These are phyloP conservation scores for Limenitis camilla DNA, from an alignment of 2,888 invertebrate species.

Conservation along the genomic window DNA sequence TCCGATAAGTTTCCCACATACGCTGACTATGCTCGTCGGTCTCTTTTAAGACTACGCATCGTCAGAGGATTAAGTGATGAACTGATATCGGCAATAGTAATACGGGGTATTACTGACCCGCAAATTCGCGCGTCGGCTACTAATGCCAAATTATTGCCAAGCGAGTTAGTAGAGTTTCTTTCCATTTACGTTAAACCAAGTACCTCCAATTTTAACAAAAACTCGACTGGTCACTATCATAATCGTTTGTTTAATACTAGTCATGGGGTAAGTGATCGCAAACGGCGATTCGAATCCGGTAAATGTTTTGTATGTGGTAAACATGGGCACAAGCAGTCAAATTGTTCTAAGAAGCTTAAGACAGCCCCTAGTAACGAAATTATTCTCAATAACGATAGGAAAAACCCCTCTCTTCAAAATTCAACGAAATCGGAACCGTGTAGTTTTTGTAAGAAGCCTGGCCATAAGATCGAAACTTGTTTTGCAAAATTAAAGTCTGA, in stretches of 20 bases:
- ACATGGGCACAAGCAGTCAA: slow-evolving; percentile 6
- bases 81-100: slow-evolving; percentile 18
- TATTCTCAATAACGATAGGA: too few relatives aligned
- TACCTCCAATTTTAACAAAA: too few relatives aligned
- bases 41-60: slow-evolving; percentile 25
- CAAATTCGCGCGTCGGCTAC: too few relatives aligned
- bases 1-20: slow-evolving; percentile 27
- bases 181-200: too few relatives aligned
- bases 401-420: too few relatives aligned
- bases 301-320: slow-evolving; percentile 19
- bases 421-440: too few relatives aligned
- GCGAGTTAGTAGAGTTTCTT: too few relatives aligned
- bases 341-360: slow-evolving; percentile 5
- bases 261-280: too few relatives aligned
- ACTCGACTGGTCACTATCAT: too few relatives aligned
- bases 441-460: slow-evolving; percentile 20
- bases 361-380: background rate
- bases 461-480: slow-evolving; percentile 21
- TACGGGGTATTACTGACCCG: too few relatives aligned
- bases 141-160: too few relatives aligned
- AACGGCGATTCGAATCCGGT: background rate
- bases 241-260: too few relatives aligned
- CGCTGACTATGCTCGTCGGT: slow-evolving; percentile 30
- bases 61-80: slow-evolving; percentile 30
- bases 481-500: slow-evolving; percentile 20